Conservation (phyloP, 2,797 vertebrate genomes). For the Syngnathus acus region DNA sequence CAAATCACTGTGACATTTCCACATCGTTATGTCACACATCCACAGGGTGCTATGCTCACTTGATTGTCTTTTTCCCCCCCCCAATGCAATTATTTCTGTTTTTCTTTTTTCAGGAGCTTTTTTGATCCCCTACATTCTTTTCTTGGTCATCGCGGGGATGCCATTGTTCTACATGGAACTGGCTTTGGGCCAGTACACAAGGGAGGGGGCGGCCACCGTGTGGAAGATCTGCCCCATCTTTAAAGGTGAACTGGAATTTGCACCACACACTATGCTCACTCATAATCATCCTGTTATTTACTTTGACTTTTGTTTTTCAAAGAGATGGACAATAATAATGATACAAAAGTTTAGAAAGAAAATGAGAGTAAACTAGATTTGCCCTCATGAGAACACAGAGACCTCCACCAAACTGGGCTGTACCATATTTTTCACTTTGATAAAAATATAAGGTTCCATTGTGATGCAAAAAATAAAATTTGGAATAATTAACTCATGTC, state of each 20-base stretch:
- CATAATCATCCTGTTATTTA: constrained; percentile 9
- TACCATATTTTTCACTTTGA: neutral
- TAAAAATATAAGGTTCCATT: neutral
- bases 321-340: neutral
- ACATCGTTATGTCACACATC: constrained; percentile 4
- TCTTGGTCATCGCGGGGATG: constrained; percentile 97
- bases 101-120: constrained; percentile 81
- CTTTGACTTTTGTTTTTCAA: constrained; percentile 1
- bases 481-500: neutral
- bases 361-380: neutral
- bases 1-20: constrained; percentile 1
- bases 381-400: neutral
- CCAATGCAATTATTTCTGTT: constrained; percentile 5
- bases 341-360: neutral
- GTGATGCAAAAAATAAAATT: neutral
- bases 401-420: neutral
- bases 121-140: constrained; percentile 93
- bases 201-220: constrained; percentile 95
- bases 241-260: constrained; percentile 78
- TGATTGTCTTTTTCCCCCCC: neutral
- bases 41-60: constrained; percentile 2
- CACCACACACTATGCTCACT: neutral
- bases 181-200: constrained; percentile 94
- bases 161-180: constrained; percentile 99
- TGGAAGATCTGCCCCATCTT: constrained; percentile 98